Evolutionary conservation across 2,797 vertebrate genomes (phyloP).

Genomic region (Oreochromis grahami): DNA sequence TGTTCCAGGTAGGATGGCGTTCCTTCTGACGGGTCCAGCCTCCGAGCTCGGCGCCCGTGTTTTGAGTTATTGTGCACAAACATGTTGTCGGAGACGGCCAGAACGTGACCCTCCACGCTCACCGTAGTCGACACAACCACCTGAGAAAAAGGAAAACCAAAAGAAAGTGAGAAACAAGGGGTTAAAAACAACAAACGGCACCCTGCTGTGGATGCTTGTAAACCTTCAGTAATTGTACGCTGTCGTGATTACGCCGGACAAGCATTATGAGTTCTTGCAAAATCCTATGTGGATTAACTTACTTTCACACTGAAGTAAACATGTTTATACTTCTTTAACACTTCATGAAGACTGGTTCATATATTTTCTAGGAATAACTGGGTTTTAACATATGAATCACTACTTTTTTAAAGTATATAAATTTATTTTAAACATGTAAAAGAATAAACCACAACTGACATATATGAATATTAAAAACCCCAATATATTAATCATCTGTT

Average conservation of each 20-base stretch:
- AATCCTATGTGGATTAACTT: neutral
- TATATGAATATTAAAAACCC: neutral
- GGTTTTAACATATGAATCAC: neutral
- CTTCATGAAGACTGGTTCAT: neutral
- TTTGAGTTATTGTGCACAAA: slow-evolving; percentile 99
- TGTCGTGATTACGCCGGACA: neutral
- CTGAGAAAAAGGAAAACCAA: slow-evolving; percentile 55
- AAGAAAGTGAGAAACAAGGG: neutral
- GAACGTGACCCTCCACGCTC: slow-evolving; percentile 93
- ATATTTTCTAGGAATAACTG: neutral
- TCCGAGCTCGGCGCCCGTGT: slow-evolving; percentile 90
- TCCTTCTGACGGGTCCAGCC: slow-evolving; percentile 95
- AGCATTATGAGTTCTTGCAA: neutral
- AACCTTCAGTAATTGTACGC: neutral
- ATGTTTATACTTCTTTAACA: neutral
- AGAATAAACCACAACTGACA: neutral
- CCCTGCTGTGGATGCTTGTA: neutral
- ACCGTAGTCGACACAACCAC: slow-evolving; percentile 96
- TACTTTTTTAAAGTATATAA: neutral
- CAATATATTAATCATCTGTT: neutral
- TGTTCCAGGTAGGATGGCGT: slow-evolving; percentile 95
- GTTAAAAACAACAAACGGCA: neutral
- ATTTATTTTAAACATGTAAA: neutral
- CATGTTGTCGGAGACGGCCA: slow-evolving; percentile 97
- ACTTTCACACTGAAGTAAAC: neutral